These are phyloP conservation scores for Cephalopachus bancanus DNA, from an alignment of 2,797 vertebrate genomes.

Conservation along the genomic window DNA sequence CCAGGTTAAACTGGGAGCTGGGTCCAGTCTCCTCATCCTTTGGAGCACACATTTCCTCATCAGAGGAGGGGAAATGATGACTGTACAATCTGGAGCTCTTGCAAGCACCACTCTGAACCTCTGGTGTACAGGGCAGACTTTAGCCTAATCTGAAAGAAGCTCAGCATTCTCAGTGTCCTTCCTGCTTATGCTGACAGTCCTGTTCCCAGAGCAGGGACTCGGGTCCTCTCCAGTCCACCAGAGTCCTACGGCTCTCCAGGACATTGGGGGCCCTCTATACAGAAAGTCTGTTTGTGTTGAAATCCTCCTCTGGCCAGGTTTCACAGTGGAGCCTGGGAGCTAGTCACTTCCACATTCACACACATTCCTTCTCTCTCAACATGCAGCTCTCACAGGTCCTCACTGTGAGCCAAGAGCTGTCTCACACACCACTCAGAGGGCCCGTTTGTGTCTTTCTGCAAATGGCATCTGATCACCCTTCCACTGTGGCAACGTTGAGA, in stretches of 20 bases:
- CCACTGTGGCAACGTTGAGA: neutral
- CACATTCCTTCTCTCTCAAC: conserved; percentile 50
- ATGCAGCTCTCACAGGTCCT: neutral
- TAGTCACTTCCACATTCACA: conserved; percentile 28
- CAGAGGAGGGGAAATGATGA: neutral
- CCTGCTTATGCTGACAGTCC: neutral
- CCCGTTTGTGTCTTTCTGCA: neutral
- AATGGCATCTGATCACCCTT: neutral
- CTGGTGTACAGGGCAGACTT: rapidly evolving
- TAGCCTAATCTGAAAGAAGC: neutral
- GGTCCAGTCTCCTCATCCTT: neutral
- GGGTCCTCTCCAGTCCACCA: neutral
- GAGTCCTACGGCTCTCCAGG: neutral
- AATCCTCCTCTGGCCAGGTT: conserved; percentile 52
- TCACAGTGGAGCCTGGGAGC: conserved; percentile 42
- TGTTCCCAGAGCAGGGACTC: neutral
- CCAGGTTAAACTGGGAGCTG: neutral
- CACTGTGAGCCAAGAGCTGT: neutral
- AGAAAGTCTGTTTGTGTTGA: conserved; percentile 41
- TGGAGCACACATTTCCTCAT: rapidly evolving
- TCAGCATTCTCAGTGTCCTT: neutral
- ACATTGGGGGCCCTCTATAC: neutral
- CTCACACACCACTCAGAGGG: neutral
- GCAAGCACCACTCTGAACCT: neutral
- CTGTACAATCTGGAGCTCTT: neutral